These are phyloP conservation scores for Piprites chloris DNA, from an alignment of 2,113 vertebrate genomes.

Conservation along the genomic window DNA sequence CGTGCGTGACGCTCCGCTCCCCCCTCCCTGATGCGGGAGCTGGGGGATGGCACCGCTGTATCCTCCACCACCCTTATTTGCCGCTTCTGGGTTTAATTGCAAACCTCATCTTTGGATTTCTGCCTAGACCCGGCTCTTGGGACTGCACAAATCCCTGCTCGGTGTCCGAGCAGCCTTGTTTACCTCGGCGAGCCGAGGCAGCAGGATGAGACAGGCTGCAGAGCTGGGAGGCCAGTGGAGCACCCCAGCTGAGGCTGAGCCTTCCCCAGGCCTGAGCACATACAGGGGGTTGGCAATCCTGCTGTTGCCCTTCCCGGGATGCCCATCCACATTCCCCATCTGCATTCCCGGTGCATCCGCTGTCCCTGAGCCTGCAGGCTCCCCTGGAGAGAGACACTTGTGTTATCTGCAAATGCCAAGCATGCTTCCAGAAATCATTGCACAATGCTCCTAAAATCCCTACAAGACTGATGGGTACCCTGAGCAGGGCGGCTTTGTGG, in stretches of 20 bases:
- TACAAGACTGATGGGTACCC: not conserved
- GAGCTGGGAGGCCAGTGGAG: not conserved
- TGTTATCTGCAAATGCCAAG: not conserved
- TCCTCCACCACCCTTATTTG: not conserved
- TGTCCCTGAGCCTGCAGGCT: not conserved
- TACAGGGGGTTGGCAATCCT: not conserved
- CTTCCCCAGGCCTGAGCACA: not conserved
- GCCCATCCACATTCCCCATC: not conserved
- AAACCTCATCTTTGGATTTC: constrained; percentile 3
- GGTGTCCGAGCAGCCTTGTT: not conserved
- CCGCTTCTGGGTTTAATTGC: not conserved
- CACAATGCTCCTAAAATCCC: not conserved
- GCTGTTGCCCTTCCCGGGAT: not conserved
- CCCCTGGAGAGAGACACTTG: not conserved
- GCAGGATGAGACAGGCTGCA: not conserved
- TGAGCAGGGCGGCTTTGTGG: not conserved
- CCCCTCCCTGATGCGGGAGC: not conserved
- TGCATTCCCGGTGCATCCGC: not conserved
- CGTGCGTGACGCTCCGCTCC: not conserved
- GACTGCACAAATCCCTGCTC: not conserved
- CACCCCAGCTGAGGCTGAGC: not conserved
- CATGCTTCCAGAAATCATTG: not conserved
- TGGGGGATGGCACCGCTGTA: not conserved
- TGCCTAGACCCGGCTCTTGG: not conserved
- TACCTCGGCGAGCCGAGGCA: not conserved